These are phyloP conservation scores for Cyprinodon diabolis DNA, from an alignment of 2,797 vertebrate species.

Conservation along the genomic window DNA sequence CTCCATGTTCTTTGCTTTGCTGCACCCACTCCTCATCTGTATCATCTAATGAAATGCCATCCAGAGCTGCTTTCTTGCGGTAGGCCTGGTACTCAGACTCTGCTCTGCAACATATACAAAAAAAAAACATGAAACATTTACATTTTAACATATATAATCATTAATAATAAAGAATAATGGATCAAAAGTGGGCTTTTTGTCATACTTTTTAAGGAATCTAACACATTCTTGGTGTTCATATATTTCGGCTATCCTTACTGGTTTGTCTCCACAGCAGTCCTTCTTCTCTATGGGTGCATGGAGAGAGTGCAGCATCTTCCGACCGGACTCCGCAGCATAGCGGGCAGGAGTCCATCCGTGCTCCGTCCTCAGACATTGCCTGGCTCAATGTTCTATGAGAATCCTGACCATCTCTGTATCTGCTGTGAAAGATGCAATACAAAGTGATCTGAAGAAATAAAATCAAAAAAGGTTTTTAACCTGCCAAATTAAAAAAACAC, in stretches of 20 bases:
- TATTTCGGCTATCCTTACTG: slow-evolving; percentile 85
- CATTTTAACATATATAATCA: neutral
- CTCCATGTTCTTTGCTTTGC: slow-evolving; percentile 69
- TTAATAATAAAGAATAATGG: slow-evolving; percentile 2
- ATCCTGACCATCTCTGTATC: slow-evolving; percentile 80
- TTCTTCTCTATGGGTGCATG: slow-evolving; percentile 83
- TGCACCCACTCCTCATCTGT: slow-evolving; percentile 87
- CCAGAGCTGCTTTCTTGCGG: slow-evolving; percentile 56
- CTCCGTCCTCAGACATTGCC: slow-evolving; percentile 82
- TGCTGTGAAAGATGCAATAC: slow-evolving; percentile 65
- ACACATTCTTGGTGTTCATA: slow-evolving; percentile 88
- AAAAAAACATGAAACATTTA: neutral
- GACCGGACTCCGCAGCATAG: slow-evolving; percentile 88
- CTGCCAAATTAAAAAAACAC: neutral
- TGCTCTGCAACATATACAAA: slow-evolving; percentile 78
- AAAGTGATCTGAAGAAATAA: neutral
- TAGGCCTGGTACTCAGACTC: slow-evolving; percentile 81
- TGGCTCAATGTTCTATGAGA: slow-evolving; percentile 84
- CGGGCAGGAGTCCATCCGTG: slow-evolving; percentile 90
- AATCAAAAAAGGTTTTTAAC: neutral
- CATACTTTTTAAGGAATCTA: slow-evolving; percentile 86
- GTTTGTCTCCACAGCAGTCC: slow-evolving; percentile 88
- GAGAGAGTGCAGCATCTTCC: slow-evolving; percentile 81
- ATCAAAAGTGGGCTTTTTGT: slow-evolving; percentile 10
- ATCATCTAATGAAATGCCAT: slow-evolving; percentile 81